phyloP scores from a whole-genome alignment of 2,113 vertebrate species.

The Corydoras sp. region DNA sequence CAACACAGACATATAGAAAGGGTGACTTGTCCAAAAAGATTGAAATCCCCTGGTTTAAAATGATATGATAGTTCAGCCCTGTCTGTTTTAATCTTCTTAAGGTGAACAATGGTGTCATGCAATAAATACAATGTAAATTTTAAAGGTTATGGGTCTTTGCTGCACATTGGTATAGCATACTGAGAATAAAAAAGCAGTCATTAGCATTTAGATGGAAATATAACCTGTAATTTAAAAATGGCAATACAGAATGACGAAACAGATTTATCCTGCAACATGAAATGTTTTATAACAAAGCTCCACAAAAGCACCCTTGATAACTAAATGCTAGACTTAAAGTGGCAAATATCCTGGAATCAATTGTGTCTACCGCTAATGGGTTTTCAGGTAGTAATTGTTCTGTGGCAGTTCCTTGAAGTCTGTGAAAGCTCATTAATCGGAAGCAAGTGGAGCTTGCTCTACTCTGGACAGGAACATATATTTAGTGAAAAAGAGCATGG shows the following conservation, averaged over 20 bases:
- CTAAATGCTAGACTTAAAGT: not conserved
- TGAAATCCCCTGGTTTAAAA: conserved; percentile 11
- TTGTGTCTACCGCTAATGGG: conserved; percentile 8
- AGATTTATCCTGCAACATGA: not conserved
- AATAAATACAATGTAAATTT: conserved; percentile 40
- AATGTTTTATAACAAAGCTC: not conserved
- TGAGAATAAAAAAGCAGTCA: conserved; percentile 1
- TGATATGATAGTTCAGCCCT: conserved; percentile 28
- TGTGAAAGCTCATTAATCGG: conserved; percentile 20
- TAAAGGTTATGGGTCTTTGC: conserved; percentile 23
- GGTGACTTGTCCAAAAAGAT: no score
- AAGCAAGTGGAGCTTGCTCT: not conserved
- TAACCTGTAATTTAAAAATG: conserved; percentile 2
- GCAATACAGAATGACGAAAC: not conserved
- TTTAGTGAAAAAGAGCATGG: conserved; percentile 9
- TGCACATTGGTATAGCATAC: not conserved
- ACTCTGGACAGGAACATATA: conserved; percentile 27
- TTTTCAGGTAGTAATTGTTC: conserved; percentile 2
- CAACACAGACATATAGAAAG: no score
- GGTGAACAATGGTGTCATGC: conserved; percentile 44
- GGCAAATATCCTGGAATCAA: not conserved
- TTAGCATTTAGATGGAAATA: conserved; percentile 37
- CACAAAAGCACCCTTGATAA: not conserved
- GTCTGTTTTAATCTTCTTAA: conserved; percentile 32
- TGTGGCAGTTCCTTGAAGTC: conserved; percentile 3